Percentiles rank a stretch among this genome's conserved stretches.
phyloP scores from a whole-genome alignment of 2,113 vertebrate genomes.

The Caretta caretta region DNA sequence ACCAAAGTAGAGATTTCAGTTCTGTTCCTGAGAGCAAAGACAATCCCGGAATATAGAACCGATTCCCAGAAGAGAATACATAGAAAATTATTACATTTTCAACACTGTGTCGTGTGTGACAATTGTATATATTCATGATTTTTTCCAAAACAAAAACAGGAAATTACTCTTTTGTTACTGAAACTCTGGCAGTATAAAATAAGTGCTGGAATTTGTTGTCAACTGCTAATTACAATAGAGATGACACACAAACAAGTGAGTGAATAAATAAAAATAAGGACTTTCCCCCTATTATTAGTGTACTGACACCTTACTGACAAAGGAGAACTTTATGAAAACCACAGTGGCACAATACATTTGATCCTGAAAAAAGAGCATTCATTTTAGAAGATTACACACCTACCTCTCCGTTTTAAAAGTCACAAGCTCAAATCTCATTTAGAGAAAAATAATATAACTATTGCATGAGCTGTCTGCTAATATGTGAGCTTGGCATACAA shows the following conservation, averaged over 20 bases:
- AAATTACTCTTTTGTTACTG: slow-evolving; percentile 57
- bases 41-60: slow-evolving; percentile 86
- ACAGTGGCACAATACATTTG: slow-evolving; percentile 33
- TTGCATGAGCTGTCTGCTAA: not conserved
- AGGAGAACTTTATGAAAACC: slow-evolving; percentile 47
- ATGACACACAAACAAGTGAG: slow-evolving; percentile 26
- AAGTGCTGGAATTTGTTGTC: slow-evolving; percentile 41
- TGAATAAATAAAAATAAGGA: slow-evolving; percentile 37
- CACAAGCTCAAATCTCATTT: slow-evolving; percentile 36
- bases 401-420: slow-evolving; percentile 49
- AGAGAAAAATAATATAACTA: not conserved
- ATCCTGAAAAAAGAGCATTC: slow-evolving; percentile 38
- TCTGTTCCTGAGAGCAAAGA: slow-evolving; percentile 88
- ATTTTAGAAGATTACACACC: slow-evolving; percentile 46
- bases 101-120: slow-evolving; percentile 47
- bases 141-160: slow-evolving; percentile 30
- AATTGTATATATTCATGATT: slow-evolving; percentile 73
- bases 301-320: slow-evolving; percentile 52
- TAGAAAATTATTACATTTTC: slow-evolving; percentile 78
- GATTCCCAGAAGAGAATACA: slow-evolving; percentile 78
- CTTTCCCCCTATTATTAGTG: not conserved
- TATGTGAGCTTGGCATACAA: not conserved
- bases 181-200: slow-evolving; percentile 46
- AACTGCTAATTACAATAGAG: slow-evolving; percentile 62
- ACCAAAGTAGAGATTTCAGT: slow-evolving; percentile 96